Evolutionary conservation across 2,113 vertebrate genomes (phyloP).

Genomic region (Tretioscincus oriximinensis): DNA sequence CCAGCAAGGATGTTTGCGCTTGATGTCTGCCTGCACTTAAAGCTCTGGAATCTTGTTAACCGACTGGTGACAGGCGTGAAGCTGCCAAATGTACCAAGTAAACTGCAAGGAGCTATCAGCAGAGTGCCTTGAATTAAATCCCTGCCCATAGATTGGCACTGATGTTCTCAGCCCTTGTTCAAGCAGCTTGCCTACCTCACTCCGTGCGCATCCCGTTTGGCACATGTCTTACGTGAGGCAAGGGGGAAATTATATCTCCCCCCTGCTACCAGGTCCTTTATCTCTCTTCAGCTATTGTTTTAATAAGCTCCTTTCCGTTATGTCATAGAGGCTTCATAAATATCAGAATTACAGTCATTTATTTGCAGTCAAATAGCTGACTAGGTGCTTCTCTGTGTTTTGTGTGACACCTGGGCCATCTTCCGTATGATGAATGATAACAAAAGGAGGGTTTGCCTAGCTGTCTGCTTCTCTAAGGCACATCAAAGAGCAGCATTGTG

Average conservation of each 20-base stretch:
- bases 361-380: conserved; percentile 51
- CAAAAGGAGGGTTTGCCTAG: conserved; percentile 20
- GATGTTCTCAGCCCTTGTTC: conserved; percentile 22
- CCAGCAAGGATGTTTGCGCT: conserved; percentile 37
- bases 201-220: conserved; percentile 5
- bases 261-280: conserved; percentile 34
- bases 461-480: conserved; percentile 35
- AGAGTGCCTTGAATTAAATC: conserved; percentile 53
- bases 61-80: conserved; percentile 58
- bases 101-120: conserved; percentile 37
- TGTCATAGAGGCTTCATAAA: conserved; percentile 37
- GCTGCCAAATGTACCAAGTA: conserved; percentile 42
- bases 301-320: conserved; percentile 50
- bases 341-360: conserved; percentile 49
- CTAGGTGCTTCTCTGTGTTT: conserved; percentile 38
- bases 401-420: conserved; percentile 32
- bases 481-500: conserved; percentile 19
- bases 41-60: conserved; percentile 50
- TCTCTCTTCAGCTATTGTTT: conserved; percentile 46
- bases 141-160: conserved; percentile 43
- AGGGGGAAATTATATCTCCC: not conserved
- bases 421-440: conserved; percentile 45
- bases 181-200: conserved; percentile 31
- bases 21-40: conserved; percentile 51
- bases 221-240: conserved; percentile 15